Conservation (phyloP, 2,113 vertebrate genomes). For the Himantopus leucocephalus region DNA sequence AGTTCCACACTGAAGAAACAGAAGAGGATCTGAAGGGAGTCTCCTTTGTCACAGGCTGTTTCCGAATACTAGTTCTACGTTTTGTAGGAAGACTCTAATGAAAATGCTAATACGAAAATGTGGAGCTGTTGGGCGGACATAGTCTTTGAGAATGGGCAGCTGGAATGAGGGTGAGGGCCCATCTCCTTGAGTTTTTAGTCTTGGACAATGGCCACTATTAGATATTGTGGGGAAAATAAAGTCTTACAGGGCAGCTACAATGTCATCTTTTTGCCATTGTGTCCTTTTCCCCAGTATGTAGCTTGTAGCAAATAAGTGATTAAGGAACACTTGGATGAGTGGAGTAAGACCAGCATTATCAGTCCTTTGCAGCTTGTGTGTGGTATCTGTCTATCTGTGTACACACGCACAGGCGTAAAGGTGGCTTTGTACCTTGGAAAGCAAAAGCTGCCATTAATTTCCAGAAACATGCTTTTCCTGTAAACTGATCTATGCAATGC, state of each 20-base stretch:
- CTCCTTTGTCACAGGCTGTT: neutral
- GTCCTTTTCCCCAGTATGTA: neutral
- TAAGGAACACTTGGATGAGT: neutral
- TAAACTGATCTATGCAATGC: neutral
- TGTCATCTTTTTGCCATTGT: neutral
- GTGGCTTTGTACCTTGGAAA: neutral
- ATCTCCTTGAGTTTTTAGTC: neutral
- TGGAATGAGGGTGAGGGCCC: neutral
- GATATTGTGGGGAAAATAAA: neutral
- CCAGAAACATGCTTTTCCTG: neutral
- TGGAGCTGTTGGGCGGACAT: neutral
- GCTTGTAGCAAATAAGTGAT: neutral
- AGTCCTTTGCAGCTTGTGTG: neutral
- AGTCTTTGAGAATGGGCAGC: neutral
- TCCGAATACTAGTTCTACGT: accelerated
- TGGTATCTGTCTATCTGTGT: neutral
- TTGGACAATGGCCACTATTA: neutral
- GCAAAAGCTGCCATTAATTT: neutral
- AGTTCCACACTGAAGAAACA: neutral
- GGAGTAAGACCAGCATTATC: neutral
- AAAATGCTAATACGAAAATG: neutral
- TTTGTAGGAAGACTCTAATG: neutral
- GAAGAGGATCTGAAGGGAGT: neutral
- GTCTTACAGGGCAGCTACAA: neutral
- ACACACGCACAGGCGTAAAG: neutral